Base-by-base conservation (phyloP, 2,113 vertebrate genomes). In the Carlito syrichta region DNA sequence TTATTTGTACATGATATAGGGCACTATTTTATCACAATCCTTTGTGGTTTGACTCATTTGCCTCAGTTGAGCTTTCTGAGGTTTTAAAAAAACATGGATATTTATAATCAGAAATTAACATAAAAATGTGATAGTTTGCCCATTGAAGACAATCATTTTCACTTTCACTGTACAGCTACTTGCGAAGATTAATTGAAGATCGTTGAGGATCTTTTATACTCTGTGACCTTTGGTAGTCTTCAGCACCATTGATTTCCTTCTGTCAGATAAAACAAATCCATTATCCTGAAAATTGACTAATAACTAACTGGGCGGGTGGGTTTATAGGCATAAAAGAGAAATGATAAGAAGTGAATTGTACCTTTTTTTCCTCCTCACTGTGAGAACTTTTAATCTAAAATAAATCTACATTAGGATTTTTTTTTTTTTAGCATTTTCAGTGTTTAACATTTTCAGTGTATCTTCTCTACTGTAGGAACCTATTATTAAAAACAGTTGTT, bases 191-290 rank as follows among this genome's bases (percentile, higher is more conserved):
- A 89, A 89, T 83, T 86, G 56, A 48, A 84, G 40, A 78, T 91
- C 32, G 0, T 25, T 66, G 43, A 86, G 74, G 60, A 38, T 68
- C 86, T 83, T 90, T 88, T 76, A 54, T 30, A 89, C 7, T 14
- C 43, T 14, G 11, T 73, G 86, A 96, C 97, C 94, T 97, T 93
- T 97, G 35, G 6, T 95, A 43, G 69, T 93, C 91, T 93, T 95
- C 48, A 62, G 66, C 32, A 23, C 58, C 86, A 96, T 25, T 96
- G 85, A 94, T 94, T 91, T 83, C 48, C 78, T 93, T 96, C 86
- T 94, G 74, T 97, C 79, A 89, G 27, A 76, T 16, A 76, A 89
- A 97, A 96, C 86, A 97, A 97, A 97, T 74, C 78, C 60, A 92
- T 94, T 92, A 74, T 63, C 91, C 93, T 93, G 89, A 95, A 95